These are phyloP conservation scores for Aspidoscelis tigris DNA, from an alignment of 2,113 vertebrate genomes.

Conservation along the genomic window DNA sequence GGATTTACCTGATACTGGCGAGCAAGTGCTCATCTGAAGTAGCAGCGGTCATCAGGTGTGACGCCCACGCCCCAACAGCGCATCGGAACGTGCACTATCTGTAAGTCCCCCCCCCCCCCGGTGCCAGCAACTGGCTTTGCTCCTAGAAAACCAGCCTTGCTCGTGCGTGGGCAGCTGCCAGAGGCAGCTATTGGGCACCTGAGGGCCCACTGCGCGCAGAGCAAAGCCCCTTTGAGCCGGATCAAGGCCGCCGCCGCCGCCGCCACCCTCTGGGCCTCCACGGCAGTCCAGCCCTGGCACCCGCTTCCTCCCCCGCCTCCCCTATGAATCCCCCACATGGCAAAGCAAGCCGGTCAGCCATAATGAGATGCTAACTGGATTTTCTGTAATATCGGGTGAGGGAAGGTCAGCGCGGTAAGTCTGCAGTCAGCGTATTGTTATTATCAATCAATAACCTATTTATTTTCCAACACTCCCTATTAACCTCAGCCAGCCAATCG, in stretches of 20 bases:
- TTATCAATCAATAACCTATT: constrained; percentile 86
- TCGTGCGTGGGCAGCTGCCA: too few species aligned
- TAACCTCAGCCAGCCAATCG: constrained; percentile 79
- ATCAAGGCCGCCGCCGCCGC: neutral
- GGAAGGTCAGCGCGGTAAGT: constrained; percentile 75
- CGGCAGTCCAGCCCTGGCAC: too few species aligned
- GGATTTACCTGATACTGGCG: too few species aligned
- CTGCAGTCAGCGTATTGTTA: constrained; percentile 79
- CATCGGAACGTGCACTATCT: too few species aligned
- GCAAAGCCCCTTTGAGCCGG: neutral
- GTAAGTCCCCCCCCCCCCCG: too few species aligned
- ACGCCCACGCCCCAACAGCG: too few species aligned
- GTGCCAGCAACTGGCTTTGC: too few species aligned
- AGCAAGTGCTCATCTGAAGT: too few species aligned
- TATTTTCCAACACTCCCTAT: constrained; percentile 82
- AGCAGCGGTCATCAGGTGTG: too few species aligned
- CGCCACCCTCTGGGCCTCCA: neutral
- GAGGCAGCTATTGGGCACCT: too few species aligned
- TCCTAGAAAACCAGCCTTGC: too few species aligned
- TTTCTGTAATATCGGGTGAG: constrained; percentile 73
- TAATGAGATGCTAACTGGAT: constrained; percentile 81
- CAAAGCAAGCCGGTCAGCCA: constrained; percentile 39
- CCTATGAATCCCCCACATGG: constrained; percentile 68
- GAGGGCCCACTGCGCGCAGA: too few species aligned
- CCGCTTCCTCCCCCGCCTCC: neutral